These are phyloP conservation scores for Peromyscus attwateri DNA, from an alignment of 2,797 vertebrate genomes.

Conservation along the genomic window DNA sequence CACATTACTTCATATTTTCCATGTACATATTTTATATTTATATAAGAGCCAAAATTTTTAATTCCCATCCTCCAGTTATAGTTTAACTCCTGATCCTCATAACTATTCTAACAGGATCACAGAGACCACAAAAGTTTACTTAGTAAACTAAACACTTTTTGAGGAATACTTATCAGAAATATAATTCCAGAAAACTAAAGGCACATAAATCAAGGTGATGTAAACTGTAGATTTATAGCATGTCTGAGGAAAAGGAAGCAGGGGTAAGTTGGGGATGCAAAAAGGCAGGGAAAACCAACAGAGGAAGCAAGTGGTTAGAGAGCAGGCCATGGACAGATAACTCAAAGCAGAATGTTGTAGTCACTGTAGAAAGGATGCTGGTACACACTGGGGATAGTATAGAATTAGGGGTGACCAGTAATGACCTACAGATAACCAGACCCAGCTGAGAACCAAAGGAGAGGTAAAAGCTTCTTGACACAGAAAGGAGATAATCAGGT, in stretches of 20 bases:
- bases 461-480: neutral
- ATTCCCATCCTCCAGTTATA: neutral
- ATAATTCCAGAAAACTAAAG: neutral
- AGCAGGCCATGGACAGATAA: neutral
- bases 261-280: neutral
- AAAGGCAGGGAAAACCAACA: neutral
- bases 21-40: neutral
- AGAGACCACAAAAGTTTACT: neutral
- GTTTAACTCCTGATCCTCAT: neutral
- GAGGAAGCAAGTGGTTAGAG: neutral
- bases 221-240: neutral
- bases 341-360: neutral
- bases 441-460: neutral
- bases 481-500: neutral
- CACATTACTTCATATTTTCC: constrained; percentile 54
- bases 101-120: neutral
- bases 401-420: neutral
- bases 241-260: neutral
- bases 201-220: neutral
- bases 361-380: neutral
- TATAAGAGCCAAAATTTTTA: neutral
- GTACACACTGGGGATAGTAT: neutral
- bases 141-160: neutral
- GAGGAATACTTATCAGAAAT: neutral
- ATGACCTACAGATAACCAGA: neutral